A percentile compares a stretch with the other conserved stretches of the same genome.
phyloP scores from a whole-genome alignment of 2,797 vertebrate species.

The Pseudomugil gertrudae region DNA sequence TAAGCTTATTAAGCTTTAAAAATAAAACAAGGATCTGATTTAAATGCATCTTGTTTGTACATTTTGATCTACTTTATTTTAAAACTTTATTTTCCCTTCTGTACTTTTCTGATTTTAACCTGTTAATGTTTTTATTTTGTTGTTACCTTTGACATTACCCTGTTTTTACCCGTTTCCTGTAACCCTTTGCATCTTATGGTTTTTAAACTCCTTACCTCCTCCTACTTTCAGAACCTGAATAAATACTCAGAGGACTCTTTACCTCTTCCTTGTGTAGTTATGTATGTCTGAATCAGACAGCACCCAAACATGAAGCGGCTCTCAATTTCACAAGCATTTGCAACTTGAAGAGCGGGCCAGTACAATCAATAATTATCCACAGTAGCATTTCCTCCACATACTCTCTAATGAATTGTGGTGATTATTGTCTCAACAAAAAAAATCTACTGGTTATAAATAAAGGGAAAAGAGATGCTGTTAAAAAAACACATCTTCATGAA shows the following conservation, averaged over 20 bases:
- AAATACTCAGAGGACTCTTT: conserved; percentile 5
- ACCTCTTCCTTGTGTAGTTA: not conserved
- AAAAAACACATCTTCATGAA: conserved; percentile 1
- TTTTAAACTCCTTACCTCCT: not conserved
- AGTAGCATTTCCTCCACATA: conserved; percentile 14
- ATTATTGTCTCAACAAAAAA: not conserved
- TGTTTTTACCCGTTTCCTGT: too few relatives aligned
- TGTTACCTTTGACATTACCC: not conserved
- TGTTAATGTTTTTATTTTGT: not conserved
- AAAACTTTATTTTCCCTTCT: not conserved
- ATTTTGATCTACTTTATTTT: not conserved
- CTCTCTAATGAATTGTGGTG: conserved; percentile 13
- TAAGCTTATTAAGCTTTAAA: not conserved
- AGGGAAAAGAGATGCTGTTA: not conserved
- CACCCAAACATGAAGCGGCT: conserved; percentile 14
- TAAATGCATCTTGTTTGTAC: conserved; percentile 5
- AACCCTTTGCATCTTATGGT: too few relatives aligned
- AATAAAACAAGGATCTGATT: not conserved
- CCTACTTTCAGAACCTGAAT: conserved; percentile 11
- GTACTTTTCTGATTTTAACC: not conserved
- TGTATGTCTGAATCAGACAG: conserved; percentile 41
- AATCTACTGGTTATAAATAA: conserved; percentile 2
- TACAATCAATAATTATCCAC: conserved; percentile 41
- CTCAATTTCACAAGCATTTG: conserved; percentile 29
- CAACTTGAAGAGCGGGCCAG: conserved; percentile 25